Percentiles rank a stretch among this genome's conserved stretches.
phyloP scores from a whole-genome alignment of 2,113 vertebrate species.

The Syngnathoides biaculeatus region DNA sequence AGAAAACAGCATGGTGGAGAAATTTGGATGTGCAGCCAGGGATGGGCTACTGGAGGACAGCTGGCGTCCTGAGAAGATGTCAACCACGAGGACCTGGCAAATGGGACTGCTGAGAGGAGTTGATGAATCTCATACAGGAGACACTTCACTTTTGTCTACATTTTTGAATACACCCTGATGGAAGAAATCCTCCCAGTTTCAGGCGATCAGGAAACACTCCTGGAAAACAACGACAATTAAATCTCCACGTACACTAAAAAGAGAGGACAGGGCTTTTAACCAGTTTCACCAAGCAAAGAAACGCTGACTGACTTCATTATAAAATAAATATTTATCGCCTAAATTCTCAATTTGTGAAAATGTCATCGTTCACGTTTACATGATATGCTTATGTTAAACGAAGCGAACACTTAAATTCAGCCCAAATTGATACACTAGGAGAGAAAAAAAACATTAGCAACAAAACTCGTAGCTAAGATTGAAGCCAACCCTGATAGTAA shows the following conservation, averaged over 20 bases:
- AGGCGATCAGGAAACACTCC: conserved; percentile 3
- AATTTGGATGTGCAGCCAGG: conserved; percentile 12
- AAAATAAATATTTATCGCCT: background rate
- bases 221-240: background rate
- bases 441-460: background rate
- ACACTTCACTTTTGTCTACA: conserved; percentile 42
- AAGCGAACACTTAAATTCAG: background rate
- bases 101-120: background rate
- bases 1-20: conserved; percentile 85
- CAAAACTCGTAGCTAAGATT: background rate
- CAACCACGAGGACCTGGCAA: conserved; percentile 18
- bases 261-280: background rate
- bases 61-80: conserved; percentile 14
- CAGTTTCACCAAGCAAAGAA: background rate
- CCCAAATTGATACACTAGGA: background rate
- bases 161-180: conserved; percentile 39
- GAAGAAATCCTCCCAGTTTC: background rate
- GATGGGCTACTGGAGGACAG: conserved; percentile 26
- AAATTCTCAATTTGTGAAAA: background rate
- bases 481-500: background rate
- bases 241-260: background rate
- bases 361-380: conserved; percentile 7
- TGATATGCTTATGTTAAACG: background rate
- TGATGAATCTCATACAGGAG: conserved; percentile 7
- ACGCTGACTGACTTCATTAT: background rate